phyloP scores from a whole-genome alignment of 2,113 vertebrate species.

The Sapayoa aenigma region DNA sequence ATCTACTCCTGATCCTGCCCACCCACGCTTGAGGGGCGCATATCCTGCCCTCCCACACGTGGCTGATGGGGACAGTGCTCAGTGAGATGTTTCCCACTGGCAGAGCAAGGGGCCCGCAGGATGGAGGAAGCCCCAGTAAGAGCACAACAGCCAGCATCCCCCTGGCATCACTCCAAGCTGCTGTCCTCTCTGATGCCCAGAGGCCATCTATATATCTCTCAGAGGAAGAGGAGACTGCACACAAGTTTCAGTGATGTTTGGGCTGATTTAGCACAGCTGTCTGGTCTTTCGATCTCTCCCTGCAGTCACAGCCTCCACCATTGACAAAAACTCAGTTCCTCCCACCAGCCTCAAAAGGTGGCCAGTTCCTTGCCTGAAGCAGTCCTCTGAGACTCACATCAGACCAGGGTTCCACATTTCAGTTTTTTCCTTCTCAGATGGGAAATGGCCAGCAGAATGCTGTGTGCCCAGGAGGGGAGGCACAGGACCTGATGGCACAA shows the following conservation, averaged over 20 bases:
- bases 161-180: background rate
- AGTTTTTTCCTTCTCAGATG: background rate
- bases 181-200: background rate
- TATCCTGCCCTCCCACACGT: background rate
- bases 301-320: background rate
- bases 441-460: accelerated
- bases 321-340: background rate
- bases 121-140: background rate
- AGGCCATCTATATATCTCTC: background rate
- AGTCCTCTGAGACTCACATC: background rate
- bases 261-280: background rate
- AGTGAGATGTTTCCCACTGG: accelerated
- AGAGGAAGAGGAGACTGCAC: background rate
- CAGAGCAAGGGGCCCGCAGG: background rate
- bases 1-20: background rate
- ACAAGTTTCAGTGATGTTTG: background rate
- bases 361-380: background rate
- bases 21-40: background rate
- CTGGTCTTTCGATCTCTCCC: background rate
- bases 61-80: background rate
- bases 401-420: background rate
- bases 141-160: background rate
- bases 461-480: background rate
- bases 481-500: background rate
- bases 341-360: background rate